Base-by-base conservation (phyloP, 2,113 vertebrate genomes). In the Rutilus rutilus region DNA sequence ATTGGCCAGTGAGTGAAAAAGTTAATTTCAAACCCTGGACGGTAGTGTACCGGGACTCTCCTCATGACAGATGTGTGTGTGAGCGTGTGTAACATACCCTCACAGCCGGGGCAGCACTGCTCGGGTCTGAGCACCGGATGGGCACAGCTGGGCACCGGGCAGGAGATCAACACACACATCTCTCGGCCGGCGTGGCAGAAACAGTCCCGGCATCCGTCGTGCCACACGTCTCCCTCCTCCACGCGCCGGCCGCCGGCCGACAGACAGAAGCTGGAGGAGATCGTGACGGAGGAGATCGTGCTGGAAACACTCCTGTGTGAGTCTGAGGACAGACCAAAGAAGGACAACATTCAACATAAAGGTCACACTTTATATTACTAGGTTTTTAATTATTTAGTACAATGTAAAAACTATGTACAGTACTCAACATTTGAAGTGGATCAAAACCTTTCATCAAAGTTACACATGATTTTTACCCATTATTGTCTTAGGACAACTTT, bases 121-220 rank as follows among this genome's bases (percentile, higher is more conserved):
- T 94, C 91, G 2, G 89, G 87, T 87, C 92, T 90, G 86, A 96
- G 92, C 12, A 94, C 92, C 1, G 95, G 95, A 50, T 92, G 86
- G n/a, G 91, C 82, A 27, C 95, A 96, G 91, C 91, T 91, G 85
- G 95, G 95, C 42, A 93, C 93, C 0, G 94, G 91, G 77, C 95
- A 96, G 73, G 94, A 93, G 82, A 96, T 96, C 85, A 96, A 92
- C 50, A 96, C 93, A 45, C 95, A 96, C 95, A 96, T 96, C 90
- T 96, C 95, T 30, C 93, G 91, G 8, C 94, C 95, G 0, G 89
- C 89, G 45, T 94, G 92, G 89, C 95, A 96, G 91, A 92, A 96
- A 86, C 95, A 96, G 90, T 96, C 95, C 0, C 95, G 91, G 15
- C 95, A 96, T 74, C 95, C 95, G 1, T 96, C 95, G 6, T 96